phyloP scores from a whole-genome alignment of 2,797 vertebrate genomes.

The Cercopithecus diana region DNA sequence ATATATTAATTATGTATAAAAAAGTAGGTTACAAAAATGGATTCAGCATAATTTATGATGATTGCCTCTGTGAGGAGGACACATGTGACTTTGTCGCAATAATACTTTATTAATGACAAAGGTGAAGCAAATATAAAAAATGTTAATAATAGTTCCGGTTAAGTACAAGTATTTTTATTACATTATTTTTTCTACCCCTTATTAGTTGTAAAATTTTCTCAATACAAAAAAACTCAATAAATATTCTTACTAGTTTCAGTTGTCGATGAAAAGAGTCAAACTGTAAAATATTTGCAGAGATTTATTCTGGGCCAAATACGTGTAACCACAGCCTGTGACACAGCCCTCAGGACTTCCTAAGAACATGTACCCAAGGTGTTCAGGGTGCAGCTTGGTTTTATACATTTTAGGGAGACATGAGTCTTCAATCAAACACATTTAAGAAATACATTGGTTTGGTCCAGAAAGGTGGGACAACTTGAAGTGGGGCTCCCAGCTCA shows the following conservation, averaged over 20 bases:
- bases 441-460: not conserved
- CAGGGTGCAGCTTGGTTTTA: not conserved
- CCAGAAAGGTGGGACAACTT: not conserved
- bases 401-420: not conserved
- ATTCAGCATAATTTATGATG: not conserved
- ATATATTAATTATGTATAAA: not conserved
- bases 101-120: slow-evolving; percentile 17
- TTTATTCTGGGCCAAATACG: not conserved
- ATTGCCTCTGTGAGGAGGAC: not conserved
- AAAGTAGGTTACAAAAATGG: not conserved
- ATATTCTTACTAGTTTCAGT: not conserved
- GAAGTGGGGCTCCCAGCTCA: not conserved
- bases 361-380: not conserved
- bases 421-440: not conserved
- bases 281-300: not conserved
- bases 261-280: not conserved
- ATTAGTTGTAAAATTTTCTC: not conserved
- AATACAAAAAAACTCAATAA: not conserved
- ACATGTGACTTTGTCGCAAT: not conserved
- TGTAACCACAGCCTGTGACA: not conserved
- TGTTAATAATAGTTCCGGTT: not conserved
- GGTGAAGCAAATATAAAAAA: not conserved
- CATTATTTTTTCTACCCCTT: not conserved
- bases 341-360: not conserved
- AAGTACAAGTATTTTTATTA: not conserved